A percentile compares a stretch with the other conserved stretches of the same genome.
phyloP scores from a whole-genome alignment of 2,797 vertebrate genomes.

The Siniperca undulata region DNA sequence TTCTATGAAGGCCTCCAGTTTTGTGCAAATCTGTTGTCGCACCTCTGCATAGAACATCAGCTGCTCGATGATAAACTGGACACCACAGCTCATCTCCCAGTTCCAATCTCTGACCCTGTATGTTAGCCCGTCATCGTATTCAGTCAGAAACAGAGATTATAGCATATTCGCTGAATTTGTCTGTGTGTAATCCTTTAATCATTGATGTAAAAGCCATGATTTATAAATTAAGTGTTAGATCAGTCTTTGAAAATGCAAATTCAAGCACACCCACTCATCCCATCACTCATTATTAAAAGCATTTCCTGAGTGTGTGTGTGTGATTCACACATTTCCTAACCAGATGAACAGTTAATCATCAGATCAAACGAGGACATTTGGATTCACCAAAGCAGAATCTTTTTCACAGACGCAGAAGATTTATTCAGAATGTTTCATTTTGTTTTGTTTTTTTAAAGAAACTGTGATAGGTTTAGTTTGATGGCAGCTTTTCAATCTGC shows the following conservation, averaged over 20 bases:
- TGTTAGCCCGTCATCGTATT: neutral
- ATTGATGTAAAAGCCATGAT: slow-evolving; percentile 37
- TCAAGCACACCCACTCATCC: slow-evolving; percentile 4
- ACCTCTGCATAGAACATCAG: slow-evolving; percentile 30
- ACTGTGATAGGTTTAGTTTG: slow-evolving; percentile 10
- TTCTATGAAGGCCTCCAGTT: neutral
- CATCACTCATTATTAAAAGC: slow-evolving; percentile 1
- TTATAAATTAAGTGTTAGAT: slow-evolving; percentile 35
- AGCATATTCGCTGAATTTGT: slow-evolving; percentile 13
- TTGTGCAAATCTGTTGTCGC: slow-evolving; percentile 41
- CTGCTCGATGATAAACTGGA: slow-evolving; percentile 41
- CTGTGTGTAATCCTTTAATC: slow-evolving; percentile 66
- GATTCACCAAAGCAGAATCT: slow-evolving; percentile 14
- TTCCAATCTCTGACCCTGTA: slow-evolving; percentile 40
- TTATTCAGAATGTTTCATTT: neutral
- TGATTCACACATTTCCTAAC: neutral
- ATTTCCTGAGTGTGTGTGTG: neutral
- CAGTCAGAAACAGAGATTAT: slow-evolving; percentile 43
- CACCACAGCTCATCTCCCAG: slow-evolving; percentile 30
- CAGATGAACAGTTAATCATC: slow-evolving; percentile 28
- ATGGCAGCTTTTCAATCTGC: slow-evolving; percentile 19
- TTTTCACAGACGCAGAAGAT: slow-evolving; percentile 8
- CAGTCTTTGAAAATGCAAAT: slow-evolving; percentile 28
- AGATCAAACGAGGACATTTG: slow-evolving; percentile 21
- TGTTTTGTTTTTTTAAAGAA: neutral